Percentiles rank a stretch among this genome's conserved stretches.
Conservation (phyloP, 2,797 vertebrate species). For the Fratercula arctica region DNA sequence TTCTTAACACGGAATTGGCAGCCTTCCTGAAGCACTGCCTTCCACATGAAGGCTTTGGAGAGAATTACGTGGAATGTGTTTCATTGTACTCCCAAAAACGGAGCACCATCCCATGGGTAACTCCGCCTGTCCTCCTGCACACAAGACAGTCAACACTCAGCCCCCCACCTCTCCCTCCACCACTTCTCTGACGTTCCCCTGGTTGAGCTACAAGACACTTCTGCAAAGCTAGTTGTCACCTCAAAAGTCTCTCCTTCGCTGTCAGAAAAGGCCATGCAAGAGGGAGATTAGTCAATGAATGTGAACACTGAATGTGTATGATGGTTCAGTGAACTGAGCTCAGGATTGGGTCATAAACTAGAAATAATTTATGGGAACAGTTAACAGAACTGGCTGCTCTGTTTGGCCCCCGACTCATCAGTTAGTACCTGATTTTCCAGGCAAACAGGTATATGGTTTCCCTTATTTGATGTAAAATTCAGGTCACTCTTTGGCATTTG, state of each 20-base stretch:
- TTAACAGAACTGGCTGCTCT: neutral
- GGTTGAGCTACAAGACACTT: neutral
- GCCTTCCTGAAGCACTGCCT: neutral
- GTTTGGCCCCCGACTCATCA: neutral
- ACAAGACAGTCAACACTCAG: neutral
- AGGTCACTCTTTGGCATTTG: neutral
- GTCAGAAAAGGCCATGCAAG: neutral
- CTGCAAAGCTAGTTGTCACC: neutral
- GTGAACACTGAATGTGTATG: rapidly evolving
- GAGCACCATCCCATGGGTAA: neutral
- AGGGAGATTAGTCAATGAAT: neutral
- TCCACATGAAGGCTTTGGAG: neutral
- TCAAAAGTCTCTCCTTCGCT: neutral
- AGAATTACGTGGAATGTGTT: neutral
- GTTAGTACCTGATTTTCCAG: neutral
- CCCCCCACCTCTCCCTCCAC: neutral
- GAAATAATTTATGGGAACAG: neutral
- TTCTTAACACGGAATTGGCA: slow-evolving; percentile 24
- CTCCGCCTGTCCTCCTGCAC: neutral
- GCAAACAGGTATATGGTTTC: neutral
- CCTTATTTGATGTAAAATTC: neutral
- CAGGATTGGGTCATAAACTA: neutral
- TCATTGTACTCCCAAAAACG: neutral
- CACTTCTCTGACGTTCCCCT: neutral
- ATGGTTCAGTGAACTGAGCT: neutral